These are phyloP conservation scores for Urocolius indicus DNA, from an alignment of 2,113 vertebrate genomes.

Conservation along the genomic window DNA sequence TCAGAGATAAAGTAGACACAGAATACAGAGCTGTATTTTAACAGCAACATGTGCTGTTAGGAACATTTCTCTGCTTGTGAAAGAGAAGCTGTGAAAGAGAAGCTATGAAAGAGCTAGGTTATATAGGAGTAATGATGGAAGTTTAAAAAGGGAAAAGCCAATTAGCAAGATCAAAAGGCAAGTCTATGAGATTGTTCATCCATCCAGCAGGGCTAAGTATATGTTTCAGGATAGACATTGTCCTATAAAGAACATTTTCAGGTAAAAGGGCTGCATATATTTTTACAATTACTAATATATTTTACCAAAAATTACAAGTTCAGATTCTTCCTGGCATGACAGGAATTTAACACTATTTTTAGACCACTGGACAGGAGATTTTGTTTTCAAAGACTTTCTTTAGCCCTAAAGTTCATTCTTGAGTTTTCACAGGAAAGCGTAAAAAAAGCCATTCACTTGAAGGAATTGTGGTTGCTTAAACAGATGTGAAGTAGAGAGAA, in stretches of 20 bases:
- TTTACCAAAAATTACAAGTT: not conserved
- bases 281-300: not conserved
- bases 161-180: not conserved
- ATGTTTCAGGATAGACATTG: not conserved
- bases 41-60: not conserved
- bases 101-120: not conserved
- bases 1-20: not conserved
- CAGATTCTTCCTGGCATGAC: not conserved
- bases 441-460: not conserved
- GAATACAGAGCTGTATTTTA: not conserved
- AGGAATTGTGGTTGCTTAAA: not conserved
- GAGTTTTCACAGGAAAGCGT: not conserved
- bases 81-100: not conserved
- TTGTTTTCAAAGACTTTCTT: not conserved
- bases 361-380: not conserved
- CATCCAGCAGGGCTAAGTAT: not conserved
- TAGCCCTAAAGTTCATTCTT: not conserved
- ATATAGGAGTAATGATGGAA: not conserved
- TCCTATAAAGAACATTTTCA: not conserved
- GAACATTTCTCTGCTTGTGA: not conserved
- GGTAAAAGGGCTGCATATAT: not conserved
- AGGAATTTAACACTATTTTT: not conserved
- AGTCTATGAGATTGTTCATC: not conserved
- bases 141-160: not conserved
- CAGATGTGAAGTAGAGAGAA: not conserved